Conservation (phyloP, 2,888 invertebrate genomes). For the Cheilosia vernalis region DNA sequence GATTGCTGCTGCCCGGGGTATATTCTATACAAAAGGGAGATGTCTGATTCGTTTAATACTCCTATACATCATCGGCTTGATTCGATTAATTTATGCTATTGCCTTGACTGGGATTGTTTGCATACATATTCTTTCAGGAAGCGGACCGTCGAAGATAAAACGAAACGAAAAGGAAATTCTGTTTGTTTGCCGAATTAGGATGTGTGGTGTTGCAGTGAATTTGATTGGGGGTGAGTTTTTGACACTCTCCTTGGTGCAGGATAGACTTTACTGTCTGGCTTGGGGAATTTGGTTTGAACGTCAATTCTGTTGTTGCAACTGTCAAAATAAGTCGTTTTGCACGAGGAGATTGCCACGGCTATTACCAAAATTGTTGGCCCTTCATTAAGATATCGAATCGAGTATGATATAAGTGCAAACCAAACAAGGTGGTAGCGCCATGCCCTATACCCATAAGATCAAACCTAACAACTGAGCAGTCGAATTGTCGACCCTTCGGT, state of each 20-base stretch:
- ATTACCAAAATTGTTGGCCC: no score
- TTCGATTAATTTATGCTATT: constrained; percentile 71
- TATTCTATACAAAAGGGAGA: neutral
- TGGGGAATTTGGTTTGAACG: no score
- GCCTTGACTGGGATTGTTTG: constrained; percentile 40
- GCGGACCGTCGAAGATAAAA: constrained; percentile 1
- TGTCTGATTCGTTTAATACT: constrained; percentile 49
- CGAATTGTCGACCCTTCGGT: no score
- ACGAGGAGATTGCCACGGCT: no score
- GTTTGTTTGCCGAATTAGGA: constrained; percentile 51
- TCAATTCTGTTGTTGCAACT: no score
- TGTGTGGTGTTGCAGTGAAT: constrained; percentile 42
- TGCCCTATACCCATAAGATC: neutral
- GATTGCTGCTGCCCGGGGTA: constrained; percentile 49
- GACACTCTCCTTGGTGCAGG: neutral
- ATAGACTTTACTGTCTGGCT: no score
- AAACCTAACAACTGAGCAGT: no score
- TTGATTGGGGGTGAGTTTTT: constrained; percentile 6
- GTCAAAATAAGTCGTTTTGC: no score
- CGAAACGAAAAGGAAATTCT: constrained; percentile 27
- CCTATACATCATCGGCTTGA: constrained; percentile 65
- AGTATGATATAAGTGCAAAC: no score
- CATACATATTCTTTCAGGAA: constrained; percentile 13
- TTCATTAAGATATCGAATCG: no score
- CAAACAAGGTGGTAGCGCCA: no score